A percentile compares a stretch with the other conserved stretches of the same genome.
Evolutionary conservation across 2,888 invertebrate genomes (phyloP).

Genomic region (Ganaspis brasiliensis): DNA sequence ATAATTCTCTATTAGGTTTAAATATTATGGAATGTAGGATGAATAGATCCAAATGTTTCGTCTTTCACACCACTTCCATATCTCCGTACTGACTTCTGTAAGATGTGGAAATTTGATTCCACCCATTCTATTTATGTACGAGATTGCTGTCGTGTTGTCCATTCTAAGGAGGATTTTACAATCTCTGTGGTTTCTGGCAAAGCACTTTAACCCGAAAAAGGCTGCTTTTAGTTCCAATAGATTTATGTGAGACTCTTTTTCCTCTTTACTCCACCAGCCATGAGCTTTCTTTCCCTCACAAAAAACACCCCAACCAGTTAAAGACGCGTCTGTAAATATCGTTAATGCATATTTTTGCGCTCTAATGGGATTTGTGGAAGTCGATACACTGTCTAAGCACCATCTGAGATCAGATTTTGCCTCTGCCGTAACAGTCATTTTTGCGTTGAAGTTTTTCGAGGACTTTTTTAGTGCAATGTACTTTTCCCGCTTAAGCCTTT

Average conservation of each 20-base stretch:
- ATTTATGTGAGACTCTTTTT: slow-evolving; percentile 11
- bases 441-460: slow-evolving; percentile 46
- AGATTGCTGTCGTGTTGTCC: slow-evolving; percentile 50
- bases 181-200: slow-evolving; percentile 37
- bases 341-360: slow-evolving; percentile 30
- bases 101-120: slow-evolving; percentile 35
- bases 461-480: slow-evolving; percentile 44
- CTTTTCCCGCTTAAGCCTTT: slow-evolving; percentile 45
- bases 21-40: neutral
- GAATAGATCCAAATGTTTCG: too few species aligned
- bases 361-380: slow-evolving; percentile 34
- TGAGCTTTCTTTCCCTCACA: neutral
- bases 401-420: slow-evolving; percentile 45
- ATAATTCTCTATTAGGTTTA: slow-evolving; percentile 46
- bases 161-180: slow-evolving; percentile 39
- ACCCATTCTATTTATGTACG: slow-evolving; percentile 53
- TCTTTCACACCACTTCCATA: slow-evolving; percentile 50
- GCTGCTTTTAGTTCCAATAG: slow-evolving; percentile 6
- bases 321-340: slow-evolving; percentile 53
- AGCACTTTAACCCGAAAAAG: slow-evolving; percentile 23
- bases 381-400: slow-evolving; percentile 46
- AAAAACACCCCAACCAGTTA: slow-evolving; percentile 24
- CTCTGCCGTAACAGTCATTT: neutral
- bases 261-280: slow-evolving; percentile 15
- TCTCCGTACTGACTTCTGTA: slow-evolving; percentile 22